phyloP scores from a whole-genome alignment of 2,797 vertebrate species.

The Tadarida brasiliensis region DNA sequence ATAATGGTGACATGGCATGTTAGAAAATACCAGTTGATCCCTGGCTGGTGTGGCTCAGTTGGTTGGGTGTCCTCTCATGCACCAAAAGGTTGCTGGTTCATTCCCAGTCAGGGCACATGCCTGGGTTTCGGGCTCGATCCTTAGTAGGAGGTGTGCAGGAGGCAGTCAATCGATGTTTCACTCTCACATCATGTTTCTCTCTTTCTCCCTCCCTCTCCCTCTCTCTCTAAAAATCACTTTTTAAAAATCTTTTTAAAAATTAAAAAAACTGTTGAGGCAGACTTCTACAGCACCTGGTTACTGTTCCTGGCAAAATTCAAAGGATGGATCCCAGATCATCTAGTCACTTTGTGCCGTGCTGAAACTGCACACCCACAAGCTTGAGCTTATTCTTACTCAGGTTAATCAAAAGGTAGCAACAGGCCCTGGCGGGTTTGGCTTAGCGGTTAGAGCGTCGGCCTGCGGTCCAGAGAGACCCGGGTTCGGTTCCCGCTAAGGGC shows the following conservation, averaged over 20 bases:
- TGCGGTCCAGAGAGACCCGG: no score
- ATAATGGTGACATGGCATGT: conserved; percentile 83
- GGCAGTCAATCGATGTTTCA: background rate
- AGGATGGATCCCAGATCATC: conserved; percentile 96
- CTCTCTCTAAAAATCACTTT: no score
- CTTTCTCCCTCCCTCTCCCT: background rate
- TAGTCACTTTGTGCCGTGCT: conserved; percentile 93
- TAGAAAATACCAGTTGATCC: conserved; percentile 93
- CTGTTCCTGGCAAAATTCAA: conserved; percentile 97
- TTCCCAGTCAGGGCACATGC: background rate
- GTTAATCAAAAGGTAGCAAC: conserved; percentile 96
- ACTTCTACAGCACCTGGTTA: conserved; percentile 97
- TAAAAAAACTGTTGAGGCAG: conserved; percentile 78
- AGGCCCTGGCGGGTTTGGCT: no score
- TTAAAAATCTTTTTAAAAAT: no score
- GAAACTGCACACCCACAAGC: conserved; percentile 87
- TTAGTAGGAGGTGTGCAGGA: background rate
- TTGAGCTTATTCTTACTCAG: conserved; percentile 94
- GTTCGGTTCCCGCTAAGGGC: no score
- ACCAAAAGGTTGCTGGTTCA: background rate
- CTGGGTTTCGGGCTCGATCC: background rate
- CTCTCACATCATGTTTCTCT: background rate
- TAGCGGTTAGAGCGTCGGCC: no score
- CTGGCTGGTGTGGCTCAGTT: background rate
- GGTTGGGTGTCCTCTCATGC: background rate